Evolutionary conservation across 2,888 invertebrate genomes (phyloP).

Genomic region (Eustalomyia histrio): DNA sequence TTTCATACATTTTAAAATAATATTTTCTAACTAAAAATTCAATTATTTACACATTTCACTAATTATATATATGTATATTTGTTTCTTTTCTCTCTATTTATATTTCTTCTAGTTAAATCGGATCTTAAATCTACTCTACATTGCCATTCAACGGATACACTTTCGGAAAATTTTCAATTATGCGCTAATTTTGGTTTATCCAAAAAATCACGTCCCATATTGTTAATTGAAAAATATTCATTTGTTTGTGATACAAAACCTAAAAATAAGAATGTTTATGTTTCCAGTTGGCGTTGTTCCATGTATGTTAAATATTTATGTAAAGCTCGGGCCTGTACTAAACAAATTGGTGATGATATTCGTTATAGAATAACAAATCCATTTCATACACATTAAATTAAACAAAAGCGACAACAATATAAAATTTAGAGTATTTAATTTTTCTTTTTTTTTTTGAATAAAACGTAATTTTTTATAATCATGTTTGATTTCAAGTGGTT

Average conservation of each 20-base stretch:
- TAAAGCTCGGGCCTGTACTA: constrained; percentile 69
- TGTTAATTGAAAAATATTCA: constrained; percentile 64
- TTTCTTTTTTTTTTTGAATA: no score
- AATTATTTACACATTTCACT: background rate
- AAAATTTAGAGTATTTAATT: no score
- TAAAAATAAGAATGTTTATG: constrained; percentile 58
- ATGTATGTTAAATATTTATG: constrained; percentile 67
- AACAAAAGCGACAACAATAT: background rate
- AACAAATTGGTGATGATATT: constrained; percentile 67
- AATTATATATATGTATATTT: background rate
- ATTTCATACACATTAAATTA: constrained; percentile 66
- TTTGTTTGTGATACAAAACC: constrained; percentile 65
- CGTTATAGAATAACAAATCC: constrained; percentile 70
- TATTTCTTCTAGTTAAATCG: constrained; percentile 51
- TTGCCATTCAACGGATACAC: constrained; percentile 45
- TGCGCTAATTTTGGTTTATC: constrained; percentile 66
- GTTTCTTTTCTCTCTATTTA: constrained; percentile 17
- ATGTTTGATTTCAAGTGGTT: no score
- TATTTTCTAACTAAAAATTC: no score
- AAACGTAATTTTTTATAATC: no score
- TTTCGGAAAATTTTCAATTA: constrained; percentile 65
- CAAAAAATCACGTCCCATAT: constrained; percentile 63
- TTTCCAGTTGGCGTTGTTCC: constrained; percentile 69
- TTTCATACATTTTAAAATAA: no score
- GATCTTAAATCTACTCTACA: constrained; percentile 20